Percentiles rank a stretch among this genome's conserved stretches.
These are phyloP conservation scores for Furcula furcula DNA, from an alignment of 2,888 invertebrate genomes.

Conservation along the genomic window DNA sequence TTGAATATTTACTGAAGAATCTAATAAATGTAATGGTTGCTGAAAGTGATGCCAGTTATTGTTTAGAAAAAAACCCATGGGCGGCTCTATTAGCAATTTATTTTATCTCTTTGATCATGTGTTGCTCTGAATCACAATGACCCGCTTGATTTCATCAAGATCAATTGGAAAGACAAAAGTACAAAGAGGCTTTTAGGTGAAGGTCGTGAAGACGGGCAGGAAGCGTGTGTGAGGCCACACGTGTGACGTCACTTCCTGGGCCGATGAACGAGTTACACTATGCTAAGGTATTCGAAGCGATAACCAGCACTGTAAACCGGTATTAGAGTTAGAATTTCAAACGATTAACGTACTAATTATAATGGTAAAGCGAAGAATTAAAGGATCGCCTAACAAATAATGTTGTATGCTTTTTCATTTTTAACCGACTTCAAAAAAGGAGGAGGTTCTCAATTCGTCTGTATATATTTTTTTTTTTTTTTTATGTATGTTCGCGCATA, in stretches of 20 bases:
- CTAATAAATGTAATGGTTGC: no score
- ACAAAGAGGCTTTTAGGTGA: slow-evolving; percentile 61
- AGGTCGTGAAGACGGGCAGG: slow-evolving; percentile 64
- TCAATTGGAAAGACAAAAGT: slow-evolving; percentile 21
- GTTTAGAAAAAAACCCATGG: no score
- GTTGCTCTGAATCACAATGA: slow-evolving; percentile 8
- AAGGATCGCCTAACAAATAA: slow-evolving; percentile 24
- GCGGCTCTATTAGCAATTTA: no score
- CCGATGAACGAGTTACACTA: slow-evolving; percentile 52
- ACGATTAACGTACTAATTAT: slow-evolving; percentile 46
- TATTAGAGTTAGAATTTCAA: slow-evolving; percentile 40
- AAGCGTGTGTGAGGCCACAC: slow-evolving; percentile 51
- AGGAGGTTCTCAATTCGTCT: no score
- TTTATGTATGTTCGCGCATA: no score
- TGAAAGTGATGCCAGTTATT: no score
- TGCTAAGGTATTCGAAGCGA: slow-evolving; percentile 48
- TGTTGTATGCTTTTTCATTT: slow-evolving; percentile 14
- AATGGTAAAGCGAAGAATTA: slow-evolving; percentile 26
- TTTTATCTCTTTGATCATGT: no score
- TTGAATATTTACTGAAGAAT: no score
- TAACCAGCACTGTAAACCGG: slow-evolving; percentile 54
- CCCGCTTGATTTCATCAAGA: slow-evolving; percentile 12
- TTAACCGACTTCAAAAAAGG: no score
- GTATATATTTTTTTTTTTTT: no score
- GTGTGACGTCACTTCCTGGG: slow-evolving; percentile 68